phyloP scores from a whole-genome alignment of 2,113 vertebrate species.

The Condylura cristata region DNA sequence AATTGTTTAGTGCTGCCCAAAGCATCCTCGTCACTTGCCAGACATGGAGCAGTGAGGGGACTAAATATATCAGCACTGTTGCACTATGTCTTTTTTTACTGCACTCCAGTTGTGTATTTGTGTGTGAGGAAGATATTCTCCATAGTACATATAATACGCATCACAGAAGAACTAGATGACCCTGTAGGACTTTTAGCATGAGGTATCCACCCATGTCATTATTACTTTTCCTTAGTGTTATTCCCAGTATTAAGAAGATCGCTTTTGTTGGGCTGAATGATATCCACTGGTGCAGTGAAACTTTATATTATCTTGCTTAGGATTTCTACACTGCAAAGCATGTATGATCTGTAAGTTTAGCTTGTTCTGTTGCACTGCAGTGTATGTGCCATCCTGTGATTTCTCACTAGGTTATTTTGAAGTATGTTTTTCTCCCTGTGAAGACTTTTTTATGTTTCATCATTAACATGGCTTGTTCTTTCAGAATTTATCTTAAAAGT shows the following conservation, averaged over 20 bases:
- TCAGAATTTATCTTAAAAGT: constrained; percentile 35
- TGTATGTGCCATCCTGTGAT: constrained; percentile 43
- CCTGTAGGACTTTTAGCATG: constrained; percentile 45
- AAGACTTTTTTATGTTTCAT: constrained; percentile 70
- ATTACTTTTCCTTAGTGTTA: constrained; percentile 63
- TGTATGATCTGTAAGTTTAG: constrained; percentile 62
- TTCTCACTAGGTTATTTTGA: constrained; percentile 71
- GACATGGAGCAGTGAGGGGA: background rate
- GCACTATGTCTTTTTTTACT: constrained; percentile 7
- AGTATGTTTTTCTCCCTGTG: constrained; percentile 70
- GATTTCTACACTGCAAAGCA: background rate
- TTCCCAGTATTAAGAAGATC: constrained; percentile 50
- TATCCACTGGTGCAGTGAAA: constrained; percentile 60
- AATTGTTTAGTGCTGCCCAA: constrained; percentile 7
- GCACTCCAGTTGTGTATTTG: constrained; percentile 17
- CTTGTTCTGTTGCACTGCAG: constrained; percentile 56
- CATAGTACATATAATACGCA: background rate
- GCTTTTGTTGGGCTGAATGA: constrained; percentile 73
- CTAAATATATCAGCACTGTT: background rate
- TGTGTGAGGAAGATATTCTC: constrained; percentile 9
- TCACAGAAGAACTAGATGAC: constrained; percentile 8
- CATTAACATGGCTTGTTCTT: constrained; percentile 52
- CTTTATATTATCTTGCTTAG: constrained; percentile 58
- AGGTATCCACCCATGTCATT: constrained; percentile 70
- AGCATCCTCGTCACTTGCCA: background rate